These are phyloP conservation scores for Helicoverpa zea DNA, from an alignment of 1,140 invertebrate species.

Conservation along the genomic window DNA sequence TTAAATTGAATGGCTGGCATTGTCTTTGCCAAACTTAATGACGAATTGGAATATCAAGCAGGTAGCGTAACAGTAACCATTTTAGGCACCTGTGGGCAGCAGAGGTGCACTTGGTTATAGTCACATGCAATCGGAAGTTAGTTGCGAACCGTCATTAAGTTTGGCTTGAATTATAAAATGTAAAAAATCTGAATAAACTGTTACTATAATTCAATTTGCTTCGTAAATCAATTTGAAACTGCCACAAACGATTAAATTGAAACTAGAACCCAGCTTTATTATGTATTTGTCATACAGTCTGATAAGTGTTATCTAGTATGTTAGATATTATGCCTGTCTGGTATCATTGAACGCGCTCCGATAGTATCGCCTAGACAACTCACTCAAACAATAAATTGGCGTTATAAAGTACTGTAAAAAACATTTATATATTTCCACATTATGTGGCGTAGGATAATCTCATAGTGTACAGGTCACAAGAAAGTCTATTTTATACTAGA, in stretches of 20 bases:
- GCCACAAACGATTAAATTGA: too few species aligned
- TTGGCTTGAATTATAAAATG: too few species aligned
- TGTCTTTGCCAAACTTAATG: neutral
- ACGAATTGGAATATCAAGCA: neutral
- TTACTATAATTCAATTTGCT: too few species aligned
- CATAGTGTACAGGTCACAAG: slow-evolving; percentile 24
- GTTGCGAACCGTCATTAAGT: too few species aligned
- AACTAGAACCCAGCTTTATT: neutral
- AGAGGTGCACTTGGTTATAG: too few species aligned
- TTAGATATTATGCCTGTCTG: neutral
- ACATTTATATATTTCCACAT: slow-evolving; percentile 18
- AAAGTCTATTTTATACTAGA: slow-evolving; percentile 11
- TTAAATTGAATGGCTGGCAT: neutral
- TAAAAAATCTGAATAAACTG: too few species aligned
- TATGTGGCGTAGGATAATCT: slow-evolving; percentile 4
- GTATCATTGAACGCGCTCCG: neutral
- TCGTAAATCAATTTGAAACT: too few species aligned
- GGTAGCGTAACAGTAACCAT: too few species aligned
- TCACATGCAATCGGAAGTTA: too few species aligned
- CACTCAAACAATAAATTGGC: neutral
- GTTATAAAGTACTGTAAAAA: slow-evolving; percentile 3
- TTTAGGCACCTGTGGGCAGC: too few species aligned
- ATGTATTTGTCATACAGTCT: neutral
- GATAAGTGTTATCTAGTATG: slow-evolving; percentile 4
- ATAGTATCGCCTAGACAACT: neutral